Evolutionary conservation across 2,797 vertebrate genomes (phyloP), one percentile per base, ranked within the genome.

Genomic region (Acrocephalus scirpaceus): DNA sequence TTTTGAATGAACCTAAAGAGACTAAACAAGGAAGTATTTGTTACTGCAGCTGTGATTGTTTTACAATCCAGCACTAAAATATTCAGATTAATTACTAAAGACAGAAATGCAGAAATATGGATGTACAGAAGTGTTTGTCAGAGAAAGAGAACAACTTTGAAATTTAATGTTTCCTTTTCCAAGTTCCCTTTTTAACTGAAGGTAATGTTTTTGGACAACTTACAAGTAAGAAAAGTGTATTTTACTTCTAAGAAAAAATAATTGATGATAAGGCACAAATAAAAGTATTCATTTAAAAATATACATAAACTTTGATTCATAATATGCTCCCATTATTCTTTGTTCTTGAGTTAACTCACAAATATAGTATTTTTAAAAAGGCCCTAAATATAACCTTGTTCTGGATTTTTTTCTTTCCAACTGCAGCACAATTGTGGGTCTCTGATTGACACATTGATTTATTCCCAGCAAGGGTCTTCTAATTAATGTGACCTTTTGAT

Each of bases 401-500:
- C 86, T 92, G 90, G 34, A 83, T 16, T 86, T 73, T 83, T 97
- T 88, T 30, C 64, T 85, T 96, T 96, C 67, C 70, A 84, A 23
- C 54, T 94, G 80, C 83, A 95, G 87, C 89, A 97, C 91, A 92
- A 64, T 74, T 91, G 91, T 96, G 86, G 86, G 87, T 84, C 74
- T 93, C 85, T 96, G 96, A 97, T 20, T 97, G 97, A 97, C 97
- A 95, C 81, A 97, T 95, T 98, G 97, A 97, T 97, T 97, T 97
- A 96, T 96, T 97, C 97, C 81, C 96, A 91, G 95, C 95, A 96
- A 97, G 97, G 86, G 95, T 97, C 93, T 95, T 97, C 81, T 98
- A 98, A 98, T 98, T 98, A 98, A 96, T 74, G 76, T 98, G 98
- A 98, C 98, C 98, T 98, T 98, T 98, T 91, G 96, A 97, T 97